These are phyloP conservation scores for Zygothrica quintamaculata DNA, from an alignment of 2,888 invertebrate genomes.

Conservation along the genomic window DNA sequence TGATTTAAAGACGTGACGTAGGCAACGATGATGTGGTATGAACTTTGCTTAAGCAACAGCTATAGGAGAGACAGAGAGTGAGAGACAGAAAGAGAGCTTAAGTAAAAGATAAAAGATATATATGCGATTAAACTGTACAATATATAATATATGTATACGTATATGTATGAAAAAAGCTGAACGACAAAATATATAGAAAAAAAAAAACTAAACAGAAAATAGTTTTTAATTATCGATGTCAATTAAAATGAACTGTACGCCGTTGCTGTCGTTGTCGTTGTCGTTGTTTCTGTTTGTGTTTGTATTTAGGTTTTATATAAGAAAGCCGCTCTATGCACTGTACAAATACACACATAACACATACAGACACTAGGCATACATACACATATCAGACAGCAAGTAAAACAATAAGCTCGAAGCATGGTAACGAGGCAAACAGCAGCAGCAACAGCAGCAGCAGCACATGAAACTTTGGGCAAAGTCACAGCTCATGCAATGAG, in stretches of 20 bases:
- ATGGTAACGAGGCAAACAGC: constrained; percentile 32
- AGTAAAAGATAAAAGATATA: too few relatives aligned
- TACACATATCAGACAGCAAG: constrained; percentile 34
- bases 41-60: not conserved
- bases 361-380: constrained; percentile 17
- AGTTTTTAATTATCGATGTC: constrained; percentile 80
- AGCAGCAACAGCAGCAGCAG: constrained; percentile 18
- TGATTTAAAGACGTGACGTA: not conserved
- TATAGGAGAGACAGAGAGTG: not conserved
- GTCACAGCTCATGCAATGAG: constrained; percentile 44
- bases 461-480: constrained; percentile 53
- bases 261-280: too few relatives aligned
- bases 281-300: too few relatives aligned
- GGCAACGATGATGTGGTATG: not conserved
- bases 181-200: too few relatives aligned
- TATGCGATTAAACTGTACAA: not conserved
- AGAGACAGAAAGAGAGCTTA: not conserved
- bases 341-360: constrained; percentile 22
- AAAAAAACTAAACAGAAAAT: constrained; percentile 59
- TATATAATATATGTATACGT: not conserved
- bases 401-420: constrained; percentile 68
- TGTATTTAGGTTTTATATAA: constrained; percentile 59
- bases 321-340: constrained; percentile 40
- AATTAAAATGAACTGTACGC: constrained; percentile 77
- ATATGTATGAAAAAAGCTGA: constrained; percentile 16